Conservation (phyloP, 2,797 vertebrate species). For the Cephalopachus bancanus region DNA sequence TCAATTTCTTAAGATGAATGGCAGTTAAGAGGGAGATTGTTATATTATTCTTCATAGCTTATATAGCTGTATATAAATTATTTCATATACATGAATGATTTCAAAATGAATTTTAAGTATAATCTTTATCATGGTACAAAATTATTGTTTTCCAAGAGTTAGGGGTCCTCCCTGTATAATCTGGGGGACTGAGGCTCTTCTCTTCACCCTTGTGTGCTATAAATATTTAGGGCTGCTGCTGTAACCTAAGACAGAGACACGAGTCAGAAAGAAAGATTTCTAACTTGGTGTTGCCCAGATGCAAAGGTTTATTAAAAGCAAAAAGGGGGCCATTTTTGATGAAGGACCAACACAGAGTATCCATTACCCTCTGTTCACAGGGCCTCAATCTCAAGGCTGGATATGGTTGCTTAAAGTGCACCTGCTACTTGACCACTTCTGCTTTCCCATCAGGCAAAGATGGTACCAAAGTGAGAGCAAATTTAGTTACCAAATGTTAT, state of each 20-base stretch:
- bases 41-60: constrained; percentile 16
- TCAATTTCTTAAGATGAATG: neutral
- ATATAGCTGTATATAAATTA: neutral
- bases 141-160: constrained; percentile 16
- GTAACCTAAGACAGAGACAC: neutral
- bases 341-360: neutral
- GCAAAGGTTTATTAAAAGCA: neutral
- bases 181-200: neutral
- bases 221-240: neutral
- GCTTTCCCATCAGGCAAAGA: neutral
- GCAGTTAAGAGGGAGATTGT: neutral
- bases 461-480: neutral
- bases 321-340: neutral
- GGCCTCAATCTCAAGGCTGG: neutral
- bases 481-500: neutral
- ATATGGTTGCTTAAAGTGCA: neutral
- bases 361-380: too few species aligned
- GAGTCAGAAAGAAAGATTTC: neutral
- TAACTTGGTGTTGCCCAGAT: neutral
- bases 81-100: neutral
- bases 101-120: neutral
- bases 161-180: neutral
- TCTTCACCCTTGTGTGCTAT: neutral
- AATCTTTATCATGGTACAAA: neutral
- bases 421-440: neutral